Percentiles rank a stretch among this genome's conserved stretches.
These are phyloP conservation scores for Loriculus beryllinus DNA, from an alignment of 2,797 vertebrate species.

Conservation along the genomic window DNA sequence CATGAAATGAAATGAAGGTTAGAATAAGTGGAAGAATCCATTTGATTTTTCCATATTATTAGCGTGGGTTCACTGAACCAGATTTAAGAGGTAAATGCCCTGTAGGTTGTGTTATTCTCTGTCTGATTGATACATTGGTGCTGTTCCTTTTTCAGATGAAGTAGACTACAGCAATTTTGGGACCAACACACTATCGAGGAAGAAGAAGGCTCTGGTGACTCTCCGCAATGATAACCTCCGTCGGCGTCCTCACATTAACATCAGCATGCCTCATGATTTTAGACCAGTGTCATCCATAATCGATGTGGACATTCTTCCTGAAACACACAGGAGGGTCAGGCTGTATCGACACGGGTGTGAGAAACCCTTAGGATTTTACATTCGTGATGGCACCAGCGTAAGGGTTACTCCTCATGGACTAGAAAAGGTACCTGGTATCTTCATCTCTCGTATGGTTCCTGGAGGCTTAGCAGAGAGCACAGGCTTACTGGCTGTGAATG, in stretches of 20 bases:
- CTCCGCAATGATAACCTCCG: conserved; percentile 90
- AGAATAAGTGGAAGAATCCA: neutral
- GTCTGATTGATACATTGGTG: neutral
- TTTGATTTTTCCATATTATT: neutral
- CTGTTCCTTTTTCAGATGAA: conserved; percentile 85
- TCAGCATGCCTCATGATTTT: conserved; percentile 95
- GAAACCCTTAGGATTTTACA: conserved; percentile 96
- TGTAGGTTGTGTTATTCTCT: neutral
- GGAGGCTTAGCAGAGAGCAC: conserved; percentile 96
- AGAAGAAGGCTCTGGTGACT: conserved; percentile 87
- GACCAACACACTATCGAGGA: conserved; percentile 87
- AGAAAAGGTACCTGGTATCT: conserved; percentile 97
- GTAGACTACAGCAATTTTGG: conserved; percentile 91
- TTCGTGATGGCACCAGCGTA: conserved; percentile 92
- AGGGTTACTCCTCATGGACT: conserved; percentile 93
- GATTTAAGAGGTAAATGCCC: neutral
- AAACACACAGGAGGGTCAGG: conserved; percentile 92
- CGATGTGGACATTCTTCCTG: conserved; percentile 95
- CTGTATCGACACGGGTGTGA: conserved; percentile 93
- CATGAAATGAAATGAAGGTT: neutral
- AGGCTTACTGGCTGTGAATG: conserved; percentile 93
- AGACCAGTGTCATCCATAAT: conserved; percentile 97
- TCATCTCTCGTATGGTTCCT: conserved; percentile 96
- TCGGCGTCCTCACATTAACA: conserved; percentile 90
- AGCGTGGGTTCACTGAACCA: neutral